A percentile compares a stretch with the other conserved stretches of the same genome.
Conservation (phyloP, 2,113 vertebrate species). For the Channa maculata region DNA sequence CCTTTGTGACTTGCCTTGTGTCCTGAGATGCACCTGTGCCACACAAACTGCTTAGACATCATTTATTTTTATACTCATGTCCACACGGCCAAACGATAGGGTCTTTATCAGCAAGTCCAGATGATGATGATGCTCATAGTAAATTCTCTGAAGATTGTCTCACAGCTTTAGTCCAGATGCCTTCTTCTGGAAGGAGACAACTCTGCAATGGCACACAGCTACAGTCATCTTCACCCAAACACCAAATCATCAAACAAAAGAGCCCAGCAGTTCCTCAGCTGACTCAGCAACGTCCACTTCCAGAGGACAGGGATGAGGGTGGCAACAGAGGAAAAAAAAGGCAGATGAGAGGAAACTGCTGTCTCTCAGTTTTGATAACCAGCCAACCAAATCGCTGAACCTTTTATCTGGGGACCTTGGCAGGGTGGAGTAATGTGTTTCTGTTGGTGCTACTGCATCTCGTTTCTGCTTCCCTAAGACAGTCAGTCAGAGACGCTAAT, state of each 20-base stretch:
- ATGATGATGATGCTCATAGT: too few species aligned
- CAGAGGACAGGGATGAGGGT: neutral
- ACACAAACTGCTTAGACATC: too few species aligned
- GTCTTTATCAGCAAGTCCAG: too few species aligned
- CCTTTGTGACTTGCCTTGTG: too few species aligned
- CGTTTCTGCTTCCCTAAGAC: conserved; percentile 65
- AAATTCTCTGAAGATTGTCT: neutral
- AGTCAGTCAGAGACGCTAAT: conserved; percentile 52
- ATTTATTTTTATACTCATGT: too few species aligned
- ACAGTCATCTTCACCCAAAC: conserved; percentile 13
- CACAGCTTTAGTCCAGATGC: neutral
- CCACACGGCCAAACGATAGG: too few species aligned
- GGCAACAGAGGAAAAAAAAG: conserved; percentile 8
- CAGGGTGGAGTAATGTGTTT: conserved; percentile 53
- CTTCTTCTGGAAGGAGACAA: neutral
- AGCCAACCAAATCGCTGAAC: conserved; percentile 63
- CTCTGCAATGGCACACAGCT: neutral
- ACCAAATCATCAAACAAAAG: conserved; percentile 44
- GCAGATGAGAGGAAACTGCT: conserved; percentile 58
- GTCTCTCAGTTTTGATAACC: conserved; percentile 62
- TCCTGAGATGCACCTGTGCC: too few species aligned
- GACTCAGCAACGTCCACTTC: conserved; percentile 57
- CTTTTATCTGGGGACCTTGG: conserved; percentile 67
- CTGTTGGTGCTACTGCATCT: conserved; percentile 17
- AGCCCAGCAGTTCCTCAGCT: conserved; percentile 25